A percentile compares a stretch with the other conserved stretches of the same genome.
phyloP scores from a whole-genome alignment of 2,113 vertebrate genomes.

The Mormoops blainvillei region DNA sequence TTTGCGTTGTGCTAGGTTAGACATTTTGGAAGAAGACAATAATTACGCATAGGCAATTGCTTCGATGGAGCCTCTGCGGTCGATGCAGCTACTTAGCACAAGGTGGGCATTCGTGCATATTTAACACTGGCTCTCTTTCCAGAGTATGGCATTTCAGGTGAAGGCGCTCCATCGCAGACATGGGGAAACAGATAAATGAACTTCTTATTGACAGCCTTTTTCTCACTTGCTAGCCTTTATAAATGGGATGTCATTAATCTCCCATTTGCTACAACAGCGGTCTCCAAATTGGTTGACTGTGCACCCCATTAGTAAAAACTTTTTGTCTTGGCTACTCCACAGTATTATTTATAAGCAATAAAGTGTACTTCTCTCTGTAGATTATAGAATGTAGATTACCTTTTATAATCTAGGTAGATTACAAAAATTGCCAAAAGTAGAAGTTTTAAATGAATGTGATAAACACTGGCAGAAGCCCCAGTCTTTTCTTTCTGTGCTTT shows the following conservation, averaged over 20 bases:
- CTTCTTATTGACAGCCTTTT: conserved; percentile 57
- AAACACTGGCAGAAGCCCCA: neutral
- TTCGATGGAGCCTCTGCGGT: conserved; percentile 74
- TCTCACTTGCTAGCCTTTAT: conserved; percentile 37
- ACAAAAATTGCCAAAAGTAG: neutral
- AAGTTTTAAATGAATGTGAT: neutral
- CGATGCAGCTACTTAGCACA: conserved; percentile 74
- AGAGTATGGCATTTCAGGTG: conserved; percentile 47
- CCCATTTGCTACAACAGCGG: neutral
- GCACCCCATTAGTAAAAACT: conserved; percentile 33
- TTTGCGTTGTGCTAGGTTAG: conserved; percentile 54
- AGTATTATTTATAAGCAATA: neutral
- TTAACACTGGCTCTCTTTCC: conserved; percentile 21
- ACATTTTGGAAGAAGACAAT: conserved; percentile 65
- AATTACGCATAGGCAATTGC: conserved; percentile 73
- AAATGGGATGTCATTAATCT: conserved; percentile 39
- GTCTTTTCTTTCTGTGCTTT: neutral
- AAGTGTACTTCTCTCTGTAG: neutral
- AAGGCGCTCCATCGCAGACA: conserved; percentile 29
- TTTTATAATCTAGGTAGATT: too few species aligned
- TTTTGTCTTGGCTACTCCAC: neutral
- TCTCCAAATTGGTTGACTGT: conserved; percentile 32
- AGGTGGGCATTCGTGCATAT: conserved; percentile 56
- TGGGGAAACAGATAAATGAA: conserved; percentile 52
- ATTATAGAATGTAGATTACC: neutral